A percentile compares a stretch with the other conserved stretches of the same genome.
Evolutionary conservation across 2,113 vertebrate genomes (phyloP).

Genomic region (Pangasianodon gigas): DNA sequence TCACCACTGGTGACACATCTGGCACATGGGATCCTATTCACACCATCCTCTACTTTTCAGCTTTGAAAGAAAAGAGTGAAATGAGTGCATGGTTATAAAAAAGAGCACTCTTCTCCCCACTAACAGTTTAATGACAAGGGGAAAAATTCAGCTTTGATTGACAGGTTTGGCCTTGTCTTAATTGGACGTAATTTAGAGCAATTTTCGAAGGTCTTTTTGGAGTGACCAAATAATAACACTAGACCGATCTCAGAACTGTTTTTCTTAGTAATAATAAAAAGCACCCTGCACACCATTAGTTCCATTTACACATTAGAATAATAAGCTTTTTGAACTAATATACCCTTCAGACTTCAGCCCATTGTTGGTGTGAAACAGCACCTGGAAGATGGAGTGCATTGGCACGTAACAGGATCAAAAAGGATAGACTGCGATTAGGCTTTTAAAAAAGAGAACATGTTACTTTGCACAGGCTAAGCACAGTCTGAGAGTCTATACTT

Average conservation of each 20-base stretch:
- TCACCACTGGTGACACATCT: constrained; percentile 83
- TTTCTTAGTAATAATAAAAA: constrained; percentile 80
- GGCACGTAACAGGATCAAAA: constrained; percentile 36
- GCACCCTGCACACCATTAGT: constrained; percentile 78
- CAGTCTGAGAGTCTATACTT: not conserved
- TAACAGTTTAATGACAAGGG: constrained; percentile 79
- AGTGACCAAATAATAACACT: constrained; percentile 81
- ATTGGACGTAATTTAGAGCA: constrained; percentile 96
- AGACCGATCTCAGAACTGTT: constrained; percentile 79
- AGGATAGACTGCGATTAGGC: constrained; percentile 27
- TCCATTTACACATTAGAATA: constrained; percentile 83
- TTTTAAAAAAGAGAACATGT: constrained; percentile 8
- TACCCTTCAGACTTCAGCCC: constrained; percentile 72
- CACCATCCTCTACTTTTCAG: constrained; percentile 38
- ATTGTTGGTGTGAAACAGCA: constrained; percentile 57
- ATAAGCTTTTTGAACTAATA: constrained; percentile 81
- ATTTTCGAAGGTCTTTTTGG: constrained; percentile 81
- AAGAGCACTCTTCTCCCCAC: constrained; percentile 62
- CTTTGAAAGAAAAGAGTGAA: constrained; percentile 44
- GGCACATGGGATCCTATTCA: constrained; percentile 62
- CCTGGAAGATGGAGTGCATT: constrained; percentile 61
- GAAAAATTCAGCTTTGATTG: constrained; percentile 83
- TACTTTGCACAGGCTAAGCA: not conserved
- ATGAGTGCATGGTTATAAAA: constrained; percentile 64
- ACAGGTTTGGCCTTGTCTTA: constrained; percentile 96